Conservation (phyloP, 2,888 invertebrate genomes). For the Hololepta plana region DNA sequence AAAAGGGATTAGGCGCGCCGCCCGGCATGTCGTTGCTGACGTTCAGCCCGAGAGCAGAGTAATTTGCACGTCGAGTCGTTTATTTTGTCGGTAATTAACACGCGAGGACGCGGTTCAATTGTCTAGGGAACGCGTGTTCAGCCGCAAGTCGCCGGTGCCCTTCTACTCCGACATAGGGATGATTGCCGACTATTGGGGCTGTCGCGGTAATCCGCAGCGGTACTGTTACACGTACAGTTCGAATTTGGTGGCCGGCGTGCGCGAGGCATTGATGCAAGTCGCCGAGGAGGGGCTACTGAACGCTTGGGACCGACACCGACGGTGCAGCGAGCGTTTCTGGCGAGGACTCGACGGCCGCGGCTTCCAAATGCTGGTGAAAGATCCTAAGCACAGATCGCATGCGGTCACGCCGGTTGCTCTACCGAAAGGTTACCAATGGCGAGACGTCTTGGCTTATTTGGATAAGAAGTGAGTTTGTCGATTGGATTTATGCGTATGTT, state of each 20-base stretch:
- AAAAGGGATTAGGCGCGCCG: conserved; percentile 52
- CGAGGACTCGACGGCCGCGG: conserved; percentile 43
- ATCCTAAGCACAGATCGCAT: conserved; percentile 40
- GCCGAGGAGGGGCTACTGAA: conserved; percentile 47
- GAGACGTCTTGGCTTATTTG: conserved; percentile 13
- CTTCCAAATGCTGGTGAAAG: conserved; percentile 45
- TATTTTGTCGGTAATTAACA: too few relatives aligned
- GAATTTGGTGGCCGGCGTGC: conserved; percentile 54
- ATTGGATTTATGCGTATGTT: too few relatives aligned
- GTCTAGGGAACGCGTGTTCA: not conserved
- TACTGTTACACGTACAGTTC: conserved; percentile 75
- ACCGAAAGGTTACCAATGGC: conserved; percentile 42
- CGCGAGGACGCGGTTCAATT: conserved; percentile 1
- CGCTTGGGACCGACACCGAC: conserved; percentile 48
- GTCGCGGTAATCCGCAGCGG: conserved; percentile 15
- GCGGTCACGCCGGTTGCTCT: conserved; percentile 45
- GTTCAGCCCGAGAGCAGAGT: conserved; percentile 46
- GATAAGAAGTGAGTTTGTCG: conserved; percentile 12
- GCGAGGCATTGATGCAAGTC: conserved; percentile 53
- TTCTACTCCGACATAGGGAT: too few relatives aligned
- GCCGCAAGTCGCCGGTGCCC: not conserved
- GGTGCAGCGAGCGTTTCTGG: conserved; percentile 42
- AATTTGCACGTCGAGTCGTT: conserved; percentile 13
- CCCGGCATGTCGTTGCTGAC: conserved; percentile 54
- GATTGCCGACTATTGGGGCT: conserved; percentile 51